These are phyloP conservation scores for Leptoclinus maculatus DNA, from an alignment of 2,797 vertebrate genomes.

Conservation along the genomic window DNA sequence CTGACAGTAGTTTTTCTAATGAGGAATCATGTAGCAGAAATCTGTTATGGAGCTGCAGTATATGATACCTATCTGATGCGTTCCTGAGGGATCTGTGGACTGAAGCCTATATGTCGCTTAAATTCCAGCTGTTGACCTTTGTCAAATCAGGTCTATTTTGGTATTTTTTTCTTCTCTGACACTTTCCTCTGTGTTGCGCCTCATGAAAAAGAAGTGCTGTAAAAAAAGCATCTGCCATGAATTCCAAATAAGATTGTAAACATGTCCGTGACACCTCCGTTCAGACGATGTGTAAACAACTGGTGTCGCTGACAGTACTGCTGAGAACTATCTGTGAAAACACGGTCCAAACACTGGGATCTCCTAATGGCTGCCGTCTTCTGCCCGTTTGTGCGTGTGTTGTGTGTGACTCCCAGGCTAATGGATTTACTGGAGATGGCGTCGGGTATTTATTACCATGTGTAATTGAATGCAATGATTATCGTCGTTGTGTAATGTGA, in stretches of 20 bases:
- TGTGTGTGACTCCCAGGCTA: conserved; percentile 77
- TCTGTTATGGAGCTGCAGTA: conserved; percentile 46
- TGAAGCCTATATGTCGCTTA: conserved; percentile 30
- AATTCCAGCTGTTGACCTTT: conserved; percentile 67
- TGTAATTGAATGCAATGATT: conserved; percentile 90
- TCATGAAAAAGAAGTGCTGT: conserved; percentile 42
- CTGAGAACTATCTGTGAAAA: conserved; percentile 45
- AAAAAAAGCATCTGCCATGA: conserved; percentile 39
- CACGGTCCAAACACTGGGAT: conserved; percentile 59
- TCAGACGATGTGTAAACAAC: conserved; percentile 58
- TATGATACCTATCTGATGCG: conserved; percentile 61
- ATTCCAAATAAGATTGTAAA: conserved; percentile 52
- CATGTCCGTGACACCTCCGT: conserved; percentile 33
- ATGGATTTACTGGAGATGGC: conserved; percentile 88
- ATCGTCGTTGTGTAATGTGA: conserved; percentile 90
- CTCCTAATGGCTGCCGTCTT: conserved; percentile 56
- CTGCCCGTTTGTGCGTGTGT: conserved; percentile 49
- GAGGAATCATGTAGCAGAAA: conserved; percentile 51
- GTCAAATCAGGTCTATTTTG: conserved; percentile 39
- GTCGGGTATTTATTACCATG: conserved; percentile 87
- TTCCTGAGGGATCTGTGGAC: conserved; percentile 48
- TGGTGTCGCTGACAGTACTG: conserved; percentile 30
- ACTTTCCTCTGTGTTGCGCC: conserved; percentile 15
- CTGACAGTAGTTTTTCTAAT: conserved; percentile 17
- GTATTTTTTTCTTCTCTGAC: conserved; percentile 41